Evolutionary conservation across 2,113 vertebrate species (phyloP).

Genomic region (Arothron firmamentum): DNA sequence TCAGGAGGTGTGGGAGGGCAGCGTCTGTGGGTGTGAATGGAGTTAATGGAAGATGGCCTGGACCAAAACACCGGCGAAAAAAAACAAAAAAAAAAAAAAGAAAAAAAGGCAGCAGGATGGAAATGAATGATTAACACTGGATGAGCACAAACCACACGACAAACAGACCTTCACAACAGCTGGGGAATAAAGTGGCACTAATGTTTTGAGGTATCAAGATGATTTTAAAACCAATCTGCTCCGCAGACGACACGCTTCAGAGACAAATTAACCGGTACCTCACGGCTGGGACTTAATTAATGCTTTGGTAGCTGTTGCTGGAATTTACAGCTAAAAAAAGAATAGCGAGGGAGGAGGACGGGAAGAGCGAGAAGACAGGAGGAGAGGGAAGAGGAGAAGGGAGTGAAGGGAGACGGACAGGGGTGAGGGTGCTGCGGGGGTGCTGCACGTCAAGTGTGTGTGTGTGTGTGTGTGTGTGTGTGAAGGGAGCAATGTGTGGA

Average conservation of each 20-base stretch:
- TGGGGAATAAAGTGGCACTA: too few relatives aligned
- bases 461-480: not conserved
- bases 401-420: not conserved
- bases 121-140: too few relatives aligned
- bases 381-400: slow-evolving; percentile 1
- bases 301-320: not conserved
- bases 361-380: not conserved
- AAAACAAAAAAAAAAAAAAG: too few relatives aligned
- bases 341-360: not conserved
- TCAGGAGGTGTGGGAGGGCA: slow-evolving; percentile 53
- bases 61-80: slow-evolving; percentile 6
- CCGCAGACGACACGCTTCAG: not conserved
- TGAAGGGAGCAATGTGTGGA: slow-evolving; percentile 63
- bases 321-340: slow-evolving; percentile 14
- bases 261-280: too few relatives aligned
- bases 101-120: slow-evolving; percentile 31
- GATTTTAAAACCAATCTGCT: slow-evolving; percentile 39
- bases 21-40: slow-evolving; percentile 18
- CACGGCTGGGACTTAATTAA: too few relatives aligned
- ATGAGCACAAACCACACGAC: too few relatives aligned
- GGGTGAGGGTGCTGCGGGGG: not conserved
- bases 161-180: too few relatives aligned
- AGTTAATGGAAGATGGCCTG: slow-evolving; percentile 40
- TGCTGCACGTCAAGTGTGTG: slow-evolving; percentile 27
- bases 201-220: slow-evolving; percentile 8